Evolutionary conservation across 2,113 vertebrate genomes (phyloP), one percentile per base, ranked within the genome.

Genomic region (Austrofundulus limnaeus): DNA sequence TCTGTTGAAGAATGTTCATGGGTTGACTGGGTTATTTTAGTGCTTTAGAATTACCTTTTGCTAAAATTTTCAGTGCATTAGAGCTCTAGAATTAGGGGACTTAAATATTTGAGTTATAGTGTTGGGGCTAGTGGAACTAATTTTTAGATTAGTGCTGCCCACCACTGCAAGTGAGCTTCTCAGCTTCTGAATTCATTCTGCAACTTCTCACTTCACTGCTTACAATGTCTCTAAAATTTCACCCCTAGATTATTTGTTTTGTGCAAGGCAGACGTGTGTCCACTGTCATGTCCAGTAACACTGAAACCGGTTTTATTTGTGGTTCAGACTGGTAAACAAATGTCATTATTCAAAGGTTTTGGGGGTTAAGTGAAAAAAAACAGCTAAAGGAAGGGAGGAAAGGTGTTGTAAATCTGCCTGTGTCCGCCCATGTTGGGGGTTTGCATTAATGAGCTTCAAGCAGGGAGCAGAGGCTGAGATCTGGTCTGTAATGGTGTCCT

Each of bases 401-500:
- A 55, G 68, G 75, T 72, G 61, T 37, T 69, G 72, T 71, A 81
- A 82, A 80, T 77, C 81, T 91, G 86, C 85, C 56, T 83, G 78
- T 87, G 90, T 89, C 88, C 83, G 72, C 76, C 83, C 81, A 82
- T 83, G 84, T 85, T 38, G 70, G 60, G 48, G 78, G 76, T 62
- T 80, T 88, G 87, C 90, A 92, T 92, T 93, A 92, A 93, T 92
- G 89, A 89, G 87, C 75, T 81, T 84, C 86, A 90, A 89, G 85
- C 77, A 83, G 84, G 72, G 77, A 88, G 83, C 78, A 83, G 61
- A 86, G 82, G 73, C 78, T 85, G 52, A 82, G 83, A 79, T 79
- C 42, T 21, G 51, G 73, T 61, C 82, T 77, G 69, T 91, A 92
- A 92, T 91, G 86, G 89, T 84, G 87, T 90, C 91, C 88, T 75